Conservation (phyloP, 2,113 vertebrate species). For the Myotis davidii region DNA sequence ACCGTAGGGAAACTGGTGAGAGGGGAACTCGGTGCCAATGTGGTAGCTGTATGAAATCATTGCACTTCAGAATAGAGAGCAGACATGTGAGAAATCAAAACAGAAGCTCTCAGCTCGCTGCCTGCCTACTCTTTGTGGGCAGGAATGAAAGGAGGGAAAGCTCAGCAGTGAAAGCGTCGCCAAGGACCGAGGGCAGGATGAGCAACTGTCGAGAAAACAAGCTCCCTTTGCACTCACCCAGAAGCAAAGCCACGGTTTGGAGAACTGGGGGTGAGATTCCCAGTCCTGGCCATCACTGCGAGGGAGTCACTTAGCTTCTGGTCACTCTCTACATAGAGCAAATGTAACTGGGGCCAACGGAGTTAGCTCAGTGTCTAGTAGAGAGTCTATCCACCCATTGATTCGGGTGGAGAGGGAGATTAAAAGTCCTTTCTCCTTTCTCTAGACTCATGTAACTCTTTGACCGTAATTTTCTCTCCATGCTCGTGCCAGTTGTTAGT, state of each 20-base stretch:
- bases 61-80: conserved; percentile 36
- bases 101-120: neutral
- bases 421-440: neutral
- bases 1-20: neutral
- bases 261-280: neutral
- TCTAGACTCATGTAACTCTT: neutral
- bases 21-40: neutral
- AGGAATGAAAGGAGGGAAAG: neutral
- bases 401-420: neutral
- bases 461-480: neutral
- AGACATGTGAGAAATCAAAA: conserved; percentile 41
- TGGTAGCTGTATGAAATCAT: conserved; percentile 27
- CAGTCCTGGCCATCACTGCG: neutral
- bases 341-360: neutral
- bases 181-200: neutral
- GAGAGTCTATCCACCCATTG: neutral
- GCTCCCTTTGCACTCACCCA: neutral
- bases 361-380: neutral
- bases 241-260: neutral
- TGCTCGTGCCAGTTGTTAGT: neutral
- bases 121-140: neutral
- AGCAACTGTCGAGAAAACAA: neutral
- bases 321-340: neutral
- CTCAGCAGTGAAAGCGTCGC: neutral
- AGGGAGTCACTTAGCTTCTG: neutral